Percentiles rank a stretch among this genome's conserved stretches.
Evolutionary conservation across 2,797 vertebrate species (phyloP).

Genomic region (Pseudomugil gertrudae): DNA sequence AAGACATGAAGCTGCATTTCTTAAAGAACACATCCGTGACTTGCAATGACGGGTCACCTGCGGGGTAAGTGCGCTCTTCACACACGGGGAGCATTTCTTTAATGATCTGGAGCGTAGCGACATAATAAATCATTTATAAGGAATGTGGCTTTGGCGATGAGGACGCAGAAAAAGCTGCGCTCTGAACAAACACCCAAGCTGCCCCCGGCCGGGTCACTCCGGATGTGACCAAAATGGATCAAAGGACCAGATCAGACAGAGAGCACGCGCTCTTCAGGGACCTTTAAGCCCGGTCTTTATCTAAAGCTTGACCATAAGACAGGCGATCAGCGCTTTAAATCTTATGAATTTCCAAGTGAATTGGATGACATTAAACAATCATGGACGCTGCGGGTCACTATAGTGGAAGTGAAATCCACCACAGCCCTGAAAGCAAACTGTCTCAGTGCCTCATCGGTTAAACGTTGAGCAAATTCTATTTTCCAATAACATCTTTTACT

Average conservation of each 20-base stretch:
- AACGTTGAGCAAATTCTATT: no score
- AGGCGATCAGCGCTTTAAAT: neutral
- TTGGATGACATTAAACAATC: no score
- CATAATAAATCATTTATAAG: no score
- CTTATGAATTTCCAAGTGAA: no score
- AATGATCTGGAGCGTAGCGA: no score
- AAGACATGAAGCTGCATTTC: slow-evolving; percentile 87
- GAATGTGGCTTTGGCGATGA: neutral
- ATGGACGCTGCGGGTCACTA: no score
- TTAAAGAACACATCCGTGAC: slow-evolving; percentile 85
- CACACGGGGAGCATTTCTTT: no score
- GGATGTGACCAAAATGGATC: slow-evolving; percentile 58
- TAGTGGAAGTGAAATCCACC: no score
- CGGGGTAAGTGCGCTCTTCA: slow-evolving; percentile 80
- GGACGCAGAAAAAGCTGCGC: neutral
- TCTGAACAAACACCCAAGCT: slow-evolving; percentile 1
- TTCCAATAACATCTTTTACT: no score
- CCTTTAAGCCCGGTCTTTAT: neutral
- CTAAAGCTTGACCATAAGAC: neutral
- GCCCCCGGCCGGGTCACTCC: slow-evolving; percentile 25
- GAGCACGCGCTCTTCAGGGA: no score
- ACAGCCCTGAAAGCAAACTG: no score
- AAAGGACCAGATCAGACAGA: slow-evolving; percentile 47
- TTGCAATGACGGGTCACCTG: slow-evolving; percentile 90
- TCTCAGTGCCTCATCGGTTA: no score